Base-by-base conservation (phyloP, 1,140 invertebrate genomes). In the Centruroides vittatus region DNA sequence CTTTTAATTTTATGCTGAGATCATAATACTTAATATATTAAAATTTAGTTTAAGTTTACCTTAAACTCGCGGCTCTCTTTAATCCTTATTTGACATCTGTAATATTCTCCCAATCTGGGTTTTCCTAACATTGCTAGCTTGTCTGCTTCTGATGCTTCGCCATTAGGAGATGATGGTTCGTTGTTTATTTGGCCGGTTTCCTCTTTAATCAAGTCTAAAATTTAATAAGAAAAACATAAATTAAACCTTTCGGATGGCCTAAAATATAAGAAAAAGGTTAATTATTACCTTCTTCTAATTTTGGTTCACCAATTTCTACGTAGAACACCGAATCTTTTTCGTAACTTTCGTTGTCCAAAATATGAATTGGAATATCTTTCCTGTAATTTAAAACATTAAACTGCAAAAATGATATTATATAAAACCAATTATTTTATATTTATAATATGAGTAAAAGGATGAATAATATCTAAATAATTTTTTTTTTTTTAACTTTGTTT, bases 11-110 rank as follows among this genome's bases (percentile, higher is more conserved):
- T 23, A 23, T 23, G 23, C 23, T 23, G 23, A 0, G 23, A 23
- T 23, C 23, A 23, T 23, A 23, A 23, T 23, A 2, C 23, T 23
- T 23, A 23, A 41, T 41, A 8, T 8, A 41, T 41, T 41, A 41
- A 41, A 41, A 41, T 41, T 41, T 53, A 53, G 5, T 5, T 6
- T 8, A 53, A 6, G 35, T 36, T 0, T 70, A 93, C 92, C 84
- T 96, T 98, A 76, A 98, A 98, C 77, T 98, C 95, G 74, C 93
- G 92, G 76, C 91, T 96, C 74, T 99, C 95, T 71, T 91, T 93
- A 69, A 99, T 89, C 67, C 88, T 82, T 65, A 98, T 82, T 76
- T 88, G 84, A 54, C 88, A 84, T 66, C 85, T 81, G 62, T 80
- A 83, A 69, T 86, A 81, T 61, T 94, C 89, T 7, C 94, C 94